Evolutionary conservation across 2,113 vertebrate genomes (phyloP).

Genomic region (Daphoenositta chrysoptera): DNA sequence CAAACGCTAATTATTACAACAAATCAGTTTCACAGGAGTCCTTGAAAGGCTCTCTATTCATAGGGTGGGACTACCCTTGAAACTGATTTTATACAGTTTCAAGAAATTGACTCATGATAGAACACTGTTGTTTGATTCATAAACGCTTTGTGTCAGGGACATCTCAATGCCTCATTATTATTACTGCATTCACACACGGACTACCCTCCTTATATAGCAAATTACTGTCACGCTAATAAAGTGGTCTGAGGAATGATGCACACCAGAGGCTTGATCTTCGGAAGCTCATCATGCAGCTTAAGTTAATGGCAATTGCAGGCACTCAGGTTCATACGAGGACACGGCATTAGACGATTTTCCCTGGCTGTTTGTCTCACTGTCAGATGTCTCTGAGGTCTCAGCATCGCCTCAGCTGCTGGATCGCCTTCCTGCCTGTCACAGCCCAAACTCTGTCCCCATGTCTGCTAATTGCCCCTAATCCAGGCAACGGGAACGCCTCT

Average conservation of each 20-base stretch:
- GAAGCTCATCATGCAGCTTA: background rate
- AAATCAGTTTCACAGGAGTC: background rate
- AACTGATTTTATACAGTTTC: background rate
- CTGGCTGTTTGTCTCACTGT: background rate
- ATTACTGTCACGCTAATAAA: background rate
- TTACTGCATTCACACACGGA: background rate
- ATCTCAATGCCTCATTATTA: background rate
- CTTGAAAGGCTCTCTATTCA: background rate
- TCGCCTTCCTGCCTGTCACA: background rate
- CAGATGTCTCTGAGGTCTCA: background rate
- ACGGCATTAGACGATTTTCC: background rate
- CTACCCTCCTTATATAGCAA: background rate
- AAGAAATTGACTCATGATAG: background rate
- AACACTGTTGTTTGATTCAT: background rate
- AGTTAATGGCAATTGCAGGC: background rate
- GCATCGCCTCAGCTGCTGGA: background rate
- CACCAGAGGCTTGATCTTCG: background rate
- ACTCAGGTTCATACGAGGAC: background rate
- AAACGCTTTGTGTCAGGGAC: background rate
- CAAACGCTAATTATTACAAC: background rate
- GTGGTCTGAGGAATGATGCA: background rate
- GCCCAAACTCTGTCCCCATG: background rate
- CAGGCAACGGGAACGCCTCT: background rate
- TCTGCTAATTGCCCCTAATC: background rate
- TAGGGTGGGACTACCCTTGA: background rate